A percentile compares a stretch with the other conserved stretches of the same genome.
phyloP scores from a whole-genome alignment of 2,888 invertebrate genomes.

The Ormyrus labotus region DNA sequence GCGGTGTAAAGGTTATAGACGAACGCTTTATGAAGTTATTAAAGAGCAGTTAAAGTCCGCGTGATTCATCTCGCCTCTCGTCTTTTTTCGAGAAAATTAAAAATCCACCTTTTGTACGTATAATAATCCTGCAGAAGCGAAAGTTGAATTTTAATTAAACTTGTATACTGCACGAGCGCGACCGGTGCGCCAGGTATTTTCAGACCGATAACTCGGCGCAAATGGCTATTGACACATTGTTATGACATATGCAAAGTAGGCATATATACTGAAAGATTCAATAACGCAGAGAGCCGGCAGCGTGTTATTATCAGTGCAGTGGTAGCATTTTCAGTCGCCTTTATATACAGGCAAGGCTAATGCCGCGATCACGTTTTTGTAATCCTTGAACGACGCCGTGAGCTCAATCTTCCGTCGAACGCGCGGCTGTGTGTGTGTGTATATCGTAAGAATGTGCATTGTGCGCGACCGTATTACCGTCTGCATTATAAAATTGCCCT shows the following conservation, averaged over 20 bases:
- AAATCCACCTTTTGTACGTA: too few relatives aligned
- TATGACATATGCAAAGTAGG: too few relatives aligned
- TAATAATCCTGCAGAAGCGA: too few relatives aligned
- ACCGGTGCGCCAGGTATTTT: not conserved
- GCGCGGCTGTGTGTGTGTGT: not conserved
- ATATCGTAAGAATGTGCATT: conserved; percentile 27
- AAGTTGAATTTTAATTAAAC: not conserved
- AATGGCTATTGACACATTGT: too few relatives aligned
- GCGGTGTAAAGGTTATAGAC: too few relatives aligned
- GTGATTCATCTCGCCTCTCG: too few relatives aligned
- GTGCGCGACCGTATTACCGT: conserved; percentile 19
- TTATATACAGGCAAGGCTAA: conserved; percentile 29
- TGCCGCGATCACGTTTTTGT: conserved; percentile 50
- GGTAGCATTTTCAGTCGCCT: conserved; percentile 32
- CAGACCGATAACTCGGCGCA: too few relatives aligned
- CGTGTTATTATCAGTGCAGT: conserved; percentile 20
- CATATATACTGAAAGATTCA: not conserved
- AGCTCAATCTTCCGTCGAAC: conserved; percentile 31
- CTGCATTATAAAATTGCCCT: conserved; percentile 27
- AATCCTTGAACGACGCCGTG: conserved; percentile 42
- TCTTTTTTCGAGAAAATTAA: too few relatives aligned
- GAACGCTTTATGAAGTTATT: too few relatives aligned
- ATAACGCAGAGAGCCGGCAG: conserved; percentile 4
- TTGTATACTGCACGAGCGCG: not conserved
- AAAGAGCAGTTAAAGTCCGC: too few relatives aligned